A percentile compares a stretch with the other conserved stretches of the same genome.
Evolutionary conservation across 1,140 invertebrate genomes (phyloP).

Genomic region (Heliothis virescens): DNA sequence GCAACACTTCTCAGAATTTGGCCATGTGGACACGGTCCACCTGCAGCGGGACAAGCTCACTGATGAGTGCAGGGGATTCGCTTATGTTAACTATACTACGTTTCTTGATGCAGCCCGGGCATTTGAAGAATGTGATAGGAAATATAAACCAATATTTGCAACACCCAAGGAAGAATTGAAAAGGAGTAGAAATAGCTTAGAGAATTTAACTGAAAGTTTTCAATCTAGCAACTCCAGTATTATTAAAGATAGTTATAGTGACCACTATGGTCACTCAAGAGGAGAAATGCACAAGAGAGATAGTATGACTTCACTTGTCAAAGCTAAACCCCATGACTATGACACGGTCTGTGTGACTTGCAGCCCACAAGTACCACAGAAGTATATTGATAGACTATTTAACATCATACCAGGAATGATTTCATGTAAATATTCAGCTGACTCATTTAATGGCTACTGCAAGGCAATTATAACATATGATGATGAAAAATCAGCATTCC

Average conservation of each 20-base stretch:
- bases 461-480: constrained; percentile 73
- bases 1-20: constrained; percentile 94
- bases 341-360: constrained; percentile 68
- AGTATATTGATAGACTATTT: constrained; percentile 72
- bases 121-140: constrained; percentile 95
- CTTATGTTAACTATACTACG: constrained; percentile 95
- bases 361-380: constrained; percentile 70
- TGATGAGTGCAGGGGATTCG: constrained; percentile 95
- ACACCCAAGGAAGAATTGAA: constrained; percentile 89
- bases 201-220: constrained; percentile 54
- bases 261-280: constrained; percentile 48
- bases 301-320: constrained; percentile 51
- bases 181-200: constrained; percentile 70
- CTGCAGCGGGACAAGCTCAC: constrained; percentile 94
- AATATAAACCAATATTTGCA: constrained; percentile 96
- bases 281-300: constrained; percentile 52
- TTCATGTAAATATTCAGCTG: constrained; percentile 67
- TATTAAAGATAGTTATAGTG: constrained; percentile 48
- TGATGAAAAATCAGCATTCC: constrained; percentile 66
- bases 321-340: constrained; percentile 58
- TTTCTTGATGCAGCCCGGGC: constrained; percentile 95
- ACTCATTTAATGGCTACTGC: constrained; percentile 67
- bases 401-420: constrained; percentile 79
- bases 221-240: constrained; percentile 49
- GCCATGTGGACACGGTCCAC: constrained; percentile 93